These are phyloP conservation scores for Drosophila lacicola DNA, from an alignment of 2,888 invertebrate genomes.

Conservation along the genomic window DNA sequence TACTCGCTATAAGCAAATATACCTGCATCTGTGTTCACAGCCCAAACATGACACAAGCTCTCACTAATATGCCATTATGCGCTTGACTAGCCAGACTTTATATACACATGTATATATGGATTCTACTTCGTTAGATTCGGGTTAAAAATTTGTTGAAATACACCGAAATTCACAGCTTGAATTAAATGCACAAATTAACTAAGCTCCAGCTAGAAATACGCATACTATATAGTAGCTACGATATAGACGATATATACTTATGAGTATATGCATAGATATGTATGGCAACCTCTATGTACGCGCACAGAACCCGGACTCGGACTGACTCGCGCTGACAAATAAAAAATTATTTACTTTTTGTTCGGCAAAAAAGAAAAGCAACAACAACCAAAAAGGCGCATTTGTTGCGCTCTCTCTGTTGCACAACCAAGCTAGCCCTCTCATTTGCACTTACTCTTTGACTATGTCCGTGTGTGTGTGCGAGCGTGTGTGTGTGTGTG, in stretches of 20 bases:
- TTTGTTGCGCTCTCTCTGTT: constrained; percentile 11
- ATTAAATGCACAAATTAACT: constrained; percentile 28
- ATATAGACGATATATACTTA: constrained; percentile 2
- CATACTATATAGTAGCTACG: constrained; percentile 1
- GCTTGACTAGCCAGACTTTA: background rate
- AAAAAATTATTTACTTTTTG: constrained; percentile 75
- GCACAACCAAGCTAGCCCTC: constrained; percentile 26
- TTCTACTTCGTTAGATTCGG: constrained; percentile 1
- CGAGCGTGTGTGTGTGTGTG: constrained; percentile 10
- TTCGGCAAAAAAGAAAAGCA: constrained; percentile 23
- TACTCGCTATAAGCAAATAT: background rate
- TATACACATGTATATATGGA: background rate
- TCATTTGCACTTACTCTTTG: constrained; percentile 40
- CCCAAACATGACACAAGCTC: background rate
- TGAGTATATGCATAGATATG: constrained; percentile 8
- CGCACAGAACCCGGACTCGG: constrained; percentile 61
- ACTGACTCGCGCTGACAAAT: constrained; percentile 66
- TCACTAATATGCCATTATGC: background rate
- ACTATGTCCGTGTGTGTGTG: background rate
- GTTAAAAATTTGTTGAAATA: background rate
- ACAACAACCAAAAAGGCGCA: constrained; percentile 31
- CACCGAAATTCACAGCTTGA: constrained; percentile 5
- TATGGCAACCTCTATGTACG: constrained; percentile 50
- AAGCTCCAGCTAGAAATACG: constrained; percentile 19
- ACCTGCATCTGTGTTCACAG: constrained; percentile 4